These are phyloP conservation scores for Cremastinae sp. DNA, from an alignment of 2,888 invertebrate species.

Conservation along the genomic window DNA sequence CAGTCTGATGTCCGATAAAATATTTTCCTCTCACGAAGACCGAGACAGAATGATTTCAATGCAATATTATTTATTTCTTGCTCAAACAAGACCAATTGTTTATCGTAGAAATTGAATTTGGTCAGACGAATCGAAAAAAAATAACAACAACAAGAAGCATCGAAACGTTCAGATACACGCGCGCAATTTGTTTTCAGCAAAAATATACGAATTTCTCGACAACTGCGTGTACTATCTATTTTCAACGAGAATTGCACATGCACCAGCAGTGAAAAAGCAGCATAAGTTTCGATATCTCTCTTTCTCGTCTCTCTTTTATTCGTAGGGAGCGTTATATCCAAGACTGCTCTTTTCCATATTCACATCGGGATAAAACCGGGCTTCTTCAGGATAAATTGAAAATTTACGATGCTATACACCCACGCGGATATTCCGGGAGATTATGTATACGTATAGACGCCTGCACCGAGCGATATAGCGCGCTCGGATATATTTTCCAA, in stretches of 20 bases:
- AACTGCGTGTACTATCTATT: neutral
- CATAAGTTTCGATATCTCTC: neutral
- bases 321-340: neutral
- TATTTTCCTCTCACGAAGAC: no score
- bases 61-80: constrained; percentile 45
- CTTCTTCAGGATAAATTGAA: constrained; percentile 19
- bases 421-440: neutral
- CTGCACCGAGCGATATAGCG: neutral
- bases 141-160: constrained; percentile 14
- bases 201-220: constrained; percentile 3
- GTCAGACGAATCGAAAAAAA: neutral
- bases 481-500: neutral
- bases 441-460: constrained; percentile 6
- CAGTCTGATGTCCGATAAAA: no score
- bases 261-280: neutral
- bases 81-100: constrained; percentile 31
- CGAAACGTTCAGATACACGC: neutral
- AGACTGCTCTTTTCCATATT: constrained; percentile 14
- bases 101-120: constrained; percentile 50
- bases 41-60: neutral
- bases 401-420: constrained; percentile 8
- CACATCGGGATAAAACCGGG: constrained; percentile 18
- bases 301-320: neutral
- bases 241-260: neutral
- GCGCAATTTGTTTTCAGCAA: neutral